phyloP scores from a whole-genome alignment of 2,113 vertebrate genomes.

The Potamarius usumacintae region DNA sequence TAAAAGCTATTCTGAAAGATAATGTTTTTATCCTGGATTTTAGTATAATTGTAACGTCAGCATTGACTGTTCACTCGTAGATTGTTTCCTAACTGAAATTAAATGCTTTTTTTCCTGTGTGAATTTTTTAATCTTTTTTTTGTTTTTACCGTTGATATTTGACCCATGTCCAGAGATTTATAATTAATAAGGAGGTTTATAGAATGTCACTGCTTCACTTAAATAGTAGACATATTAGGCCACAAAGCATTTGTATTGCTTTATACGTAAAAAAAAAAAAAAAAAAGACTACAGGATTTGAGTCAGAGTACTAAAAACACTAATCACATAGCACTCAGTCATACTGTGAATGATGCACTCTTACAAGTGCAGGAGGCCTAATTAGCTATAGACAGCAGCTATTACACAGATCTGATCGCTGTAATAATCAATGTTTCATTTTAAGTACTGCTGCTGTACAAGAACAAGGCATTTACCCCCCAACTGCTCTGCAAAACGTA shows the following conservation, averaged over 20 bases:
- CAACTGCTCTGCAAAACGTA: background rate
- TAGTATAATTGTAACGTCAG: background rate
- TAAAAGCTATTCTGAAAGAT: background rate
- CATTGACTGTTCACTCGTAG: background rate
- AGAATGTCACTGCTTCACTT: background rate
- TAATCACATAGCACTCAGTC: slow-evolving; percentile 4
- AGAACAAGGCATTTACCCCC: slow-evolving; percentile 25
- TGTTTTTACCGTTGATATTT: background rate
- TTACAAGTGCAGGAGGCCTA: background rate
- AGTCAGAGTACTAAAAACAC: background rate
- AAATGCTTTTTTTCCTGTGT: background rate
- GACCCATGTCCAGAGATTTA: background rate
- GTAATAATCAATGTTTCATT: slow-evolving; percentile 1
- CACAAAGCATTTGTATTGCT: background rate
- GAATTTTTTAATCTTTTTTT: background rate
- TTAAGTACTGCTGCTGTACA: slow-evolving; percentile 3
- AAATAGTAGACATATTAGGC: background rate
- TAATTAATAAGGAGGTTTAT: background rate
- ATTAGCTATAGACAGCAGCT: background rate
- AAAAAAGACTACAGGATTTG: background rate
- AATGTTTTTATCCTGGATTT: background rate
- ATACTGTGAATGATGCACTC: slow-evolving; percentile 1
- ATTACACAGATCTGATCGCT: background rate
- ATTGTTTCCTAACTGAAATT: background rate
- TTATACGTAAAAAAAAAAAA: background rate